Evolutionary conservation across 2,113 vertebrate species (phyloP), one percentile per base, ranked within the genome.

Genomic region (Aptenodytes patagonicus): DNA sequence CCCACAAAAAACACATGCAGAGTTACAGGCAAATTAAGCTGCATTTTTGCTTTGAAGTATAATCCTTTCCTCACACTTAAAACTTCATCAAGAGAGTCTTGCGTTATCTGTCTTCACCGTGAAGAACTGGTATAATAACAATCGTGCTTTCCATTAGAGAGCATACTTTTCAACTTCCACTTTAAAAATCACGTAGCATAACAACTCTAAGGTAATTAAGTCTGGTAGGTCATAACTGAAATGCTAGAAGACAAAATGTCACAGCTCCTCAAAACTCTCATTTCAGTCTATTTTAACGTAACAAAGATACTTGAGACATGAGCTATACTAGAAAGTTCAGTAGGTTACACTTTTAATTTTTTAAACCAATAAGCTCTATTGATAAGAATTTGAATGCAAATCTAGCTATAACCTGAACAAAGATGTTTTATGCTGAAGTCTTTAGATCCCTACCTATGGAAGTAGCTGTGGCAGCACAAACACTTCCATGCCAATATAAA

Each of bases 221-320:
- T 65, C 65, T 92, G 88, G 91, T 76, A 97, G 91, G 24, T 94
- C 77, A 40, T 92, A 96, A 96, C 14, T 83, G 75, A 95, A 97
- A 87, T 92, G 73, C 95, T 96, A 79, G 54, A 94, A 96, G 65
- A 95, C 42, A 95, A 93, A 93, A 93, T 80, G 87, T 71, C 89
- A 79, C 79, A 92, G 58, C 70, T 73, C 54, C 83, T 93, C 73
- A 75, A 91, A 80, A 70, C 12, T 40, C 75, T 52, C 25, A 42
- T 62, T 90, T 73, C 76, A 81, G 29, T 7, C 40, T 78, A 26
- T 75, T 89, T 89, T 58, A 91, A 51, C n/a, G 6, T 42, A 89
- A 68, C 71, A 69, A 69, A 93, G 84, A 52, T 42, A 75, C 66
- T 81, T 38, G 19, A 92, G 77, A 76, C 22, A 65, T 17, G 11